A percentile compares a stretch with the other conserved stretches of the same genome.
Evolutionary conservation across 2,797 vertebrate genomes (phyloP).

Genomic region (Alcedo atthis): DNA sequence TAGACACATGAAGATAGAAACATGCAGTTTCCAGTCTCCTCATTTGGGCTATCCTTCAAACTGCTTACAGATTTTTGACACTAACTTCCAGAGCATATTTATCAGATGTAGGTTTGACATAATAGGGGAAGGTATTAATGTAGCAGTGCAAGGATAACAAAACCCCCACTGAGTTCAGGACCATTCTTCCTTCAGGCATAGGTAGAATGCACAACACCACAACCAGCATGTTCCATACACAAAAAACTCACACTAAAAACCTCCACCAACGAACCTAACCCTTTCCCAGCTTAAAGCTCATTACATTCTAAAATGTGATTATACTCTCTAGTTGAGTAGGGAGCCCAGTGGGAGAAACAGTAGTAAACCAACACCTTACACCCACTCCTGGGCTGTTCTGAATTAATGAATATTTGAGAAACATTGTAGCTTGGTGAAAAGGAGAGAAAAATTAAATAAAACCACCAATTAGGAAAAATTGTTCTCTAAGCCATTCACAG

Average conservation of each 20-base stretch:
- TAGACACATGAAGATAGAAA: not conserved
- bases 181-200: not conserved
- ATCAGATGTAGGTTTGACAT: not conserved
- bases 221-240: not conserved
- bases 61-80: not conserved
- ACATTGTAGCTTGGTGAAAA: constrained; percentile 36
- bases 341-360: constrained; percentile 23
- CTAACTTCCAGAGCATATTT: not conserved
- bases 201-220: not conserved
- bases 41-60: not conserved
- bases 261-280: not conserved
- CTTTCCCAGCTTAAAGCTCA: not conserved
- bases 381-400: constrained; percentile 46
- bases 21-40: not conserved
- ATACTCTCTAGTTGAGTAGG: not conserved
- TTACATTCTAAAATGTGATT: constrained; percentile 14
- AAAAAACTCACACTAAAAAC: not conserved
- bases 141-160: not conserved
- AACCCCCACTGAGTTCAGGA: not conserved
- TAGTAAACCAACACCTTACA: constrained; percentile 39
- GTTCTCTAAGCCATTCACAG: constrained; percentile 17
- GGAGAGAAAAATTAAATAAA: constrained; percentile 42
- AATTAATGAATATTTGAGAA: constrained; percentile 53
- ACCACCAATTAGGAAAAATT: constrained; percentile 22
- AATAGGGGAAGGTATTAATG: not conserved